Conservation (phyloP, 2,888 invertebrate genomes). For the Andrena chrysosceles region DNA sequence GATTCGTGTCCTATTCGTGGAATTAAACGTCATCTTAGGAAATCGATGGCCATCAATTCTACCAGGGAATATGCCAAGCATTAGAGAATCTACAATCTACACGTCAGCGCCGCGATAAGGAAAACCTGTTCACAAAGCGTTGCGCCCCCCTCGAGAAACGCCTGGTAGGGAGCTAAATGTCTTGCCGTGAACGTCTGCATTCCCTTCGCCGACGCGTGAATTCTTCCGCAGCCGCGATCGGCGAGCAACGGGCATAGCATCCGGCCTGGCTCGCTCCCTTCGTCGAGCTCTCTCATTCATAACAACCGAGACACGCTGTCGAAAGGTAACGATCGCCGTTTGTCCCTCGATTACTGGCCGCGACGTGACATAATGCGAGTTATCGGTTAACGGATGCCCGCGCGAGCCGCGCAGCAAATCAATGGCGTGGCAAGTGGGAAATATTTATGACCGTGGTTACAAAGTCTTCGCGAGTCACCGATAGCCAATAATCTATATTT, state of each 20-base stretch:
- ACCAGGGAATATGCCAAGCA: no score
- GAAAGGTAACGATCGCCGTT: conserved; percentile 54
- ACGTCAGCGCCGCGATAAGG: no score
- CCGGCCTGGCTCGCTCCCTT: conserved; percentile 5
- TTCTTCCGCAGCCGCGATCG: conserved; percentile 1
- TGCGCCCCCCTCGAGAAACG: no score
- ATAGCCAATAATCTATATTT: conserved; percentile 62
- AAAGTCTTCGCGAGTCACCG: conserved; percentile 64
- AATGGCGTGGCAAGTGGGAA: conserved; percentile 49
- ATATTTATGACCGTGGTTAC: conserved; percentile 68
- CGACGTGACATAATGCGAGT: conserved; percentile 61
- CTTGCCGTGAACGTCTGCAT: background rate
- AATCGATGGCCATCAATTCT: no score
- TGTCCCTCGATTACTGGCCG: conserved; percentile 53
- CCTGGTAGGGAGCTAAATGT: no score
- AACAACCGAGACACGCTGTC: conserved; percentile 16
- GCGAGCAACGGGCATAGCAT: background rate
- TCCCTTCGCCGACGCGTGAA: background rate
- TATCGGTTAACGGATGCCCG: conserved; percentile 55
- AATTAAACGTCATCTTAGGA: no score
- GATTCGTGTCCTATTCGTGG: no score
- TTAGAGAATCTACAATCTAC: no score
- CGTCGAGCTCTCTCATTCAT: conserved; percentile 40
- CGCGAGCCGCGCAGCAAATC: conserved; percentile 40
- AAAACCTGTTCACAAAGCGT: no score